Conservation (phyloP, 1,140 invertebrate species). For the Cyphomyrmex costatus region DNA sequence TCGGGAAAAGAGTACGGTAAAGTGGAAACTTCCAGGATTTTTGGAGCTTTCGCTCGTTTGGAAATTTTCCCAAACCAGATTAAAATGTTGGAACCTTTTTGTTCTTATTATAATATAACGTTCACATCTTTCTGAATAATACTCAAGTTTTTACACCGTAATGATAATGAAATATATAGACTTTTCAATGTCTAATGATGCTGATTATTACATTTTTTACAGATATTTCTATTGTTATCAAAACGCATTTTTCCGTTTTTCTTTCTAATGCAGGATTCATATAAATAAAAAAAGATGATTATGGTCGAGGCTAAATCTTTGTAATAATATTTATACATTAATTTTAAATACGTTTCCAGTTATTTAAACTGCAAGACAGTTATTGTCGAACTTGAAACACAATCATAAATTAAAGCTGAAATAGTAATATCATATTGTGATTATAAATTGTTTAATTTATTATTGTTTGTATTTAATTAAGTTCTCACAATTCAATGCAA, state of each 20-base stretch:
- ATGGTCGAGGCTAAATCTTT: no score
- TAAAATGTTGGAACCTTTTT: background rate
- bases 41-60: background rate
- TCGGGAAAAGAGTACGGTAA: background rate
- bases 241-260: background rate
- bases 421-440: no score
- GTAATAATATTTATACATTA: no score
- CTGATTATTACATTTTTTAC: background rate
- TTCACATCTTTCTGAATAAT: background rate
- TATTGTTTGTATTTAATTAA: constrained; percentile 24
- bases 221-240: background rate
- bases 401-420: no score
- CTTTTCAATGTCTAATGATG: background rate
- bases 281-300: no score
- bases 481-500: background rate
- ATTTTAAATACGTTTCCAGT: no score
- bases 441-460: no score
- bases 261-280: background rate
- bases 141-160: background rate
- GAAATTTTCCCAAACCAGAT: background rate
- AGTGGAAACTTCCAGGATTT: background rate
- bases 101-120: background rate
- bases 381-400: no score
- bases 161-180: background rate
- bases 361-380: no score